Evolutionary conservation across 1,140 invertebrate genomes (phyloP).

Genomic region (Papilio polyxenes): DNA sequence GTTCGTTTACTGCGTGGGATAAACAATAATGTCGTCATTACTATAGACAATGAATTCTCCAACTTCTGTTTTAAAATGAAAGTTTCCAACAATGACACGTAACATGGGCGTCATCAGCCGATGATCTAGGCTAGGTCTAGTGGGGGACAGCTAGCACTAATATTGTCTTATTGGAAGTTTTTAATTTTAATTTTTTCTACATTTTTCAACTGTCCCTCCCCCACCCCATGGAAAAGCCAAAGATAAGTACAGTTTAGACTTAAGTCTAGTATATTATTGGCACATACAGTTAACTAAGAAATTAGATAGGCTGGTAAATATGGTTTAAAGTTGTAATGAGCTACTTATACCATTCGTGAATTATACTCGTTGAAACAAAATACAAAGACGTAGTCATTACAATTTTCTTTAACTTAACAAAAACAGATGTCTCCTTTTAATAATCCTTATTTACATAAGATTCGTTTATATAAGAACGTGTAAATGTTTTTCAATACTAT

Average conservation of each 20-base stretch:
- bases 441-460: neutral
- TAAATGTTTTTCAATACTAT: neutral
- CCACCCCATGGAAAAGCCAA: too few species aligned
- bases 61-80: neutral
- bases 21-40: conserved; percentile 3
- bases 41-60: neutral
- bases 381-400: too few species aligned
- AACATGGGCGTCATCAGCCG: too few species aligned
- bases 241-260: neutral
- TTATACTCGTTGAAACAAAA: too few species aligned
- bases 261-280: neutral
- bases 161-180: too few species aligned
- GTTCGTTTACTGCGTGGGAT: neutral
- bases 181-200: too few species aligned
- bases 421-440: neutral
- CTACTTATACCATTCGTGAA: too few species aligned
- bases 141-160: too few species aligned
- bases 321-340: too few species aligned
- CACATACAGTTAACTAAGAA: neutral
- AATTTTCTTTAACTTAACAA: neutral
- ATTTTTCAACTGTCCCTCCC: too few species aligned
- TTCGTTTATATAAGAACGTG: neutral
- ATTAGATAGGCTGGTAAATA: neutral
- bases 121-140: too few species aligned
- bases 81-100: neutral